phyloP scores from a whole-genome alignment of 2,113 vertebrate genomes.

The Perca fluviatilis region DNA sequence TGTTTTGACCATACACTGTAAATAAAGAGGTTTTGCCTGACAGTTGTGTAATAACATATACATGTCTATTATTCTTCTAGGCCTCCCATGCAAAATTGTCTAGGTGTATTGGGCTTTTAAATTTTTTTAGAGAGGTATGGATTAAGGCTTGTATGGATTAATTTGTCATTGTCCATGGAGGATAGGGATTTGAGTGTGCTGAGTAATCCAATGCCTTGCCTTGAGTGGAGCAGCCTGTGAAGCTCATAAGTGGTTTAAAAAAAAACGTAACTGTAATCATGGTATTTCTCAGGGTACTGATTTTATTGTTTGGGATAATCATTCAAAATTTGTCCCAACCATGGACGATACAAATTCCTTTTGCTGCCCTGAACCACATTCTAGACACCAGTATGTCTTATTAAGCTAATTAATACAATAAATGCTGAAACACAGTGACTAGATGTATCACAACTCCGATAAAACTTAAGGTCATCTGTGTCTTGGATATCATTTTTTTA shows the following conservation, averaged over 20 bases:
- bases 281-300: background rate
- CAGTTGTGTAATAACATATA: background rate
- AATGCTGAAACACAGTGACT: background rate
- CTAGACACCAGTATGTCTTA: background rate
- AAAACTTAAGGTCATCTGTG: background rate
- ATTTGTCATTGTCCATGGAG: conserved; percentile 34
- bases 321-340: background rate
- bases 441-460: background rate
- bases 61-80: background rate
- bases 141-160: too few species aligned
- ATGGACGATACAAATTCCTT: background rate
- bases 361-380: background rate
- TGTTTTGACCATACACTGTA: background rate
- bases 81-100: background rate
- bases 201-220: conserved; percentile 27
- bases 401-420: background rate
- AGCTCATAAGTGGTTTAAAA: conserved; percentile 3
- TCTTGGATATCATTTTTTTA: background rate
- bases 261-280: background rate
- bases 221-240: background rate
- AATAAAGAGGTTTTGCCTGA: too few species aligned
- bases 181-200: conserved; percentile 20
- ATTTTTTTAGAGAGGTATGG: conserved; percentile 39
- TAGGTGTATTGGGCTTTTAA: conserved; percentile 9
- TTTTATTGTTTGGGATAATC: background rate